A percentile compares a stretch with the other conserved stretches of the same genome.
Conservation (phyloP, 2,888 invertebrate species). For the Habrosyne pyritoides region DNA sequence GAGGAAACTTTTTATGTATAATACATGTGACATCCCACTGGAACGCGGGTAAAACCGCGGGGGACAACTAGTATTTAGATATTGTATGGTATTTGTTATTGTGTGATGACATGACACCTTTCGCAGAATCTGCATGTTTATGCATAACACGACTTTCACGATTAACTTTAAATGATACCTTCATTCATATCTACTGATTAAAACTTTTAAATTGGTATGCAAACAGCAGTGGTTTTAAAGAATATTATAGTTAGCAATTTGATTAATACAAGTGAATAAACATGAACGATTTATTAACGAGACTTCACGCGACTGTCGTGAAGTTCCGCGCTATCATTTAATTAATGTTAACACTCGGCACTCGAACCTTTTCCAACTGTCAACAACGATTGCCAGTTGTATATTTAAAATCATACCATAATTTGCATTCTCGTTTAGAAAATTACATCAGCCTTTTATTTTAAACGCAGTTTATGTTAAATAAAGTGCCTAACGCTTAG, state of each 20-base stretch:
- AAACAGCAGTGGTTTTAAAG: conserved; percentile 33
- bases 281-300: conserved; percentile 31
- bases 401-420: conserved; percentile 2
- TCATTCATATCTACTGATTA: conserved; percentile 21
- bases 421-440: conserved; percentile 23
- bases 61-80: too few relatives aligned
- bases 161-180: conserved; percentile 42
- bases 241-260: conserved; percentile 31
- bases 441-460: conserved; percentile 16
- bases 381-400: conserved; percentile 12
- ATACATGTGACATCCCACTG: too few relatives aligned
- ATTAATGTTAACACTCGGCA: conserved; percentile 35
- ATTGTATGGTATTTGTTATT: too few relatives aligned
- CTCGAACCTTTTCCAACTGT: conserved; percentile 31
- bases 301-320: conserved; percentile 10
- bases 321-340: conserved; percentile 38
- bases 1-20: too few relatives aligned
- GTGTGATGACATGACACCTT: conserved; percentile 11
- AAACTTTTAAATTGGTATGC: conserved; percentile 35
- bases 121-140: conserved; percentile 40
- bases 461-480: too few relatives aligned
- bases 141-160: conserved; percentile 45
- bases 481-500: too few relatives aligned
- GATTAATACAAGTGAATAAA: conserved; percentile 37
- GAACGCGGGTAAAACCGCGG: too few relatives aligned